phyloP scores from a whole-genome alignment of 2,797 vertebrate species.

The Syncerus caffer region DNA sequence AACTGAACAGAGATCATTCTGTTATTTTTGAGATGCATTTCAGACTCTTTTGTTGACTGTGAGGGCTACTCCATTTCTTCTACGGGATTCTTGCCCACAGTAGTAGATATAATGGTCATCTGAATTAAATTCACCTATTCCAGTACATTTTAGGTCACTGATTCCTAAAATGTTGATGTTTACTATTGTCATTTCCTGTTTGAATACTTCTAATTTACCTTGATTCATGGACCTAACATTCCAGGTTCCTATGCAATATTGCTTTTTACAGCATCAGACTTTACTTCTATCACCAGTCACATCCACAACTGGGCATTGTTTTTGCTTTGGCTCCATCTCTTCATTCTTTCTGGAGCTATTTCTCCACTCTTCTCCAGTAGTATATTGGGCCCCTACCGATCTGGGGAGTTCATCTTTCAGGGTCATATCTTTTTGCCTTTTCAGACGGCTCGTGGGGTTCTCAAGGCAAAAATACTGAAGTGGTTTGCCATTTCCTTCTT shows the following conservation, averaged over 20 bases:
- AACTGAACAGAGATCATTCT: not conserved
- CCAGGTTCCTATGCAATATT: no score
- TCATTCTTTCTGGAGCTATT: not conserved
- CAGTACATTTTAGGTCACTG: not conserved
- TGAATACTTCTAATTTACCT: no score
- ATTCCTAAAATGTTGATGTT: no score
- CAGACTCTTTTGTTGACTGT: not conserved
- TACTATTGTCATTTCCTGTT: no score
- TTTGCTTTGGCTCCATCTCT: not conserved
- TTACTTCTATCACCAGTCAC: not conserved
- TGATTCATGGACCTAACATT: no score
- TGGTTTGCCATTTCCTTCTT: not conserved
- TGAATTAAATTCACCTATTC: not conserved
- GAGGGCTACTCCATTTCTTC: not conserved
- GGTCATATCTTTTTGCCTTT: not conserved
- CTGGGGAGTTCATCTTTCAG: not conserved
- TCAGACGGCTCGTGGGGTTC: accelerated
- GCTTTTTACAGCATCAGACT: not conserved
- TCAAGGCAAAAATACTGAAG: not conserved
- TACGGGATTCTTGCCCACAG: not conserved
- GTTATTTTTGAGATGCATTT: not conserved
- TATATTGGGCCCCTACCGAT: accelerated
- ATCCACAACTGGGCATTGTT: not conserved
- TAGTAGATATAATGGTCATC: not conserved
- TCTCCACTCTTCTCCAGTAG: not conserved